A percentile compares a stretch with the other conserved stretches of the same genome.
Conservation (phyloP, 2,888 invertebrate species). For the Agrotis segetum region DNA sequence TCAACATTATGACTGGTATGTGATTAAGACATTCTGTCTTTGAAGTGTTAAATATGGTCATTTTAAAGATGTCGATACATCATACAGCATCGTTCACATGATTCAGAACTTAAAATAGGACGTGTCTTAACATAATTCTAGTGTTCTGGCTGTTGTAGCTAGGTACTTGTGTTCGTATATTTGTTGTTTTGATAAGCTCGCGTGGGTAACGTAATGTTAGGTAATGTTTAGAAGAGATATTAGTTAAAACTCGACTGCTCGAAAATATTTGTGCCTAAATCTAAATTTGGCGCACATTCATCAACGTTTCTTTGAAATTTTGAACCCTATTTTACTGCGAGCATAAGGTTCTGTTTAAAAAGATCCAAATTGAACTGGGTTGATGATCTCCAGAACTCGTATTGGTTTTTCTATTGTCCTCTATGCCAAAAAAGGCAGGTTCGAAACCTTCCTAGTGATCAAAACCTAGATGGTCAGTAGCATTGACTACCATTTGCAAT, state of each 20-base stretch:
- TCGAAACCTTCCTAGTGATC: neutral
- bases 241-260: slow-evolving; percentile 16
- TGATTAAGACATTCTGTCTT: slow-evolving; percentile 30
- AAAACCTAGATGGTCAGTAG: neutral
- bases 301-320: neutral
- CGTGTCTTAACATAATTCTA: slow-evolving; percentile 5
- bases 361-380: neutral
- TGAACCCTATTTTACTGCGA: neutral
- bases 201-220: slow-evolving; percentile 28
- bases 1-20: slow-evolving; percentile 23
- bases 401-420: neutral
- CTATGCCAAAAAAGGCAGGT: neutral
- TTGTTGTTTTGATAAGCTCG: slow-evolving; percentile 30
- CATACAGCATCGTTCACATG: slow-evolving; percentile 49
- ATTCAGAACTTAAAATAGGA: slow-evolving; percentile 40
- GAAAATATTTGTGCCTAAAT: slow-evolving; percentile 31
- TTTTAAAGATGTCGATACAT: slow-evolving; percentile 32
- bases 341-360: neutral
- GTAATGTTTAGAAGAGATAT: slow-evolving; percentile 30
- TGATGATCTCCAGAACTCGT: neutral
- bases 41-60: slow-evolving; percentile 25
- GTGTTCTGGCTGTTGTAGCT: slow-evolving; percentile 5
- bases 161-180: slow-evolving; percentile 26
- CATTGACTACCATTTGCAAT: neutral
- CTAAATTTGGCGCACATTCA: slow-evolving; percentile 11